Percentiles rank a stretch among this genome's conserved stretches.
Conservation (phyloP, 2,113 vertebrate species). For the Vombatus ursinus region DNA sequence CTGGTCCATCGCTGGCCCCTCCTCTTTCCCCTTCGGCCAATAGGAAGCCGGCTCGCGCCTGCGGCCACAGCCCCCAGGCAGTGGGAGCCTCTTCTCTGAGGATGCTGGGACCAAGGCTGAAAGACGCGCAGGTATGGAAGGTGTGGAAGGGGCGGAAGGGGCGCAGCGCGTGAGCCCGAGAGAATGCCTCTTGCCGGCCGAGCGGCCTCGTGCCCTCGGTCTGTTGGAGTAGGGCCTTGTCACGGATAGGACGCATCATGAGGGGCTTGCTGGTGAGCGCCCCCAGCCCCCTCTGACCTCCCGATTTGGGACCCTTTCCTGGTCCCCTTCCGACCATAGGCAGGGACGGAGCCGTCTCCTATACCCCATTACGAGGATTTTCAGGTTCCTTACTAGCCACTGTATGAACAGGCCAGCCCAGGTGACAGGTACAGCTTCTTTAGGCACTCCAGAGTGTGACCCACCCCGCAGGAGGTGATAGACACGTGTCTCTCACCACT, state of each 20-base stretch:
- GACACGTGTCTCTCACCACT: too few relatives aligned
- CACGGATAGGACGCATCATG: constrained; percentile 68
- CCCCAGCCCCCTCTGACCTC: background rate
- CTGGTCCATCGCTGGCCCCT: background rate
- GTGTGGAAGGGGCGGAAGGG: accelerated
- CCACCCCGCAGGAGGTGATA: too few relatives aligned
- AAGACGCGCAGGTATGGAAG: accelerated
- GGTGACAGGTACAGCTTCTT: background rate
- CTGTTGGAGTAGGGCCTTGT: constrained; percentile 49
- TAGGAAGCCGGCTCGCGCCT: background rate
- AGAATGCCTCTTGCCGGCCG: background rate
- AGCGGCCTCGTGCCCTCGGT: constrained; percentile 55
- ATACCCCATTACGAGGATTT: too few relatives aligned
- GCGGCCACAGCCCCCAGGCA: background rate
- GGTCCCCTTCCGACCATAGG: too few relatives aligned
- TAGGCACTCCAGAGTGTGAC: too few relatives aligned
- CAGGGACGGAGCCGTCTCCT: background rate
- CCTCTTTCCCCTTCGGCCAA: background rate
- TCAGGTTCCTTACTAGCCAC: background rate
- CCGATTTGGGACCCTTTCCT: too few relatives aligned
- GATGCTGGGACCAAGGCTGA: background rate
- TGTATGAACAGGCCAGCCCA: too few relatives aligned
- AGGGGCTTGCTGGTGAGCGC: constrained; percentile 71
- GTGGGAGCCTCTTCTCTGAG: background rate
- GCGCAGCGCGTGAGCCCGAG: too few relatives aligned